These are phyloP conservation scores for Eupsittula cactorum DNA, from an alignment of 2,113 vertebrate genomes.

Conservation along the genomic window DNA sequence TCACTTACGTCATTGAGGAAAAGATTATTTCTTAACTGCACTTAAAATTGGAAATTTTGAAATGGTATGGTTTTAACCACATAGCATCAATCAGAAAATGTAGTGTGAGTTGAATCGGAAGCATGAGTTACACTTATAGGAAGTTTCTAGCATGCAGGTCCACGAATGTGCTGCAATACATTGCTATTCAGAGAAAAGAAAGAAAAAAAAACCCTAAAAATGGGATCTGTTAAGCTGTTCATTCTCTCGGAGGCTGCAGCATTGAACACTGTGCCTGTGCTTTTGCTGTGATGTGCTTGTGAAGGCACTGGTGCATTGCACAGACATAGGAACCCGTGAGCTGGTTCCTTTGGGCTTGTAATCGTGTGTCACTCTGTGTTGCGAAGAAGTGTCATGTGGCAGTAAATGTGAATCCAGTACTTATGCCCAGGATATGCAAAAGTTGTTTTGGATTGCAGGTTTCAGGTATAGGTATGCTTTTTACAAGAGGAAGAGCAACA, in stretches of 20 bases:
- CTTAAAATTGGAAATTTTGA: neutral
- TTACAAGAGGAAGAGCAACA: neutral
- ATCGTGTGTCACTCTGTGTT: neutral
- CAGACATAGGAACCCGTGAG: fast-evolving
- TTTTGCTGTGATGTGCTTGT: neutral
- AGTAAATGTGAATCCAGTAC: neutral
- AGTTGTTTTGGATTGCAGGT: neutral
- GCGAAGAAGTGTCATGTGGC: neutral
- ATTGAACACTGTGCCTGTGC: neutral
- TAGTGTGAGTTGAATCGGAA: neutral
- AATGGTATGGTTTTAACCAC: neutral
- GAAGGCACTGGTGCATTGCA: neutral
- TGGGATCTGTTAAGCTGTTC: neutral
- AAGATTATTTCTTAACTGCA: neutral
- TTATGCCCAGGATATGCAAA: neutral
- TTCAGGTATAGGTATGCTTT: neutral
- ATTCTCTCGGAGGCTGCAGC: neutral
- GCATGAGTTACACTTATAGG: neutral
- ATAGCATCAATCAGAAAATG: neutral
- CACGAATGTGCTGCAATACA: neutral
- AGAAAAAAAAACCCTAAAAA: neutral
- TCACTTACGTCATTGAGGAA: neutral
- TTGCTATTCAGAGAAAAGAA: neutral
- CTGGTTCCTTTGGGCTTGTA: neutral
- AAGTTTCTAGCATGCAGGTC: neutral